Evolutionary conservation across 2,888 invertebrate species (phyloP).

Genomic region (Aphidoletes aphidimyza): DNA sequence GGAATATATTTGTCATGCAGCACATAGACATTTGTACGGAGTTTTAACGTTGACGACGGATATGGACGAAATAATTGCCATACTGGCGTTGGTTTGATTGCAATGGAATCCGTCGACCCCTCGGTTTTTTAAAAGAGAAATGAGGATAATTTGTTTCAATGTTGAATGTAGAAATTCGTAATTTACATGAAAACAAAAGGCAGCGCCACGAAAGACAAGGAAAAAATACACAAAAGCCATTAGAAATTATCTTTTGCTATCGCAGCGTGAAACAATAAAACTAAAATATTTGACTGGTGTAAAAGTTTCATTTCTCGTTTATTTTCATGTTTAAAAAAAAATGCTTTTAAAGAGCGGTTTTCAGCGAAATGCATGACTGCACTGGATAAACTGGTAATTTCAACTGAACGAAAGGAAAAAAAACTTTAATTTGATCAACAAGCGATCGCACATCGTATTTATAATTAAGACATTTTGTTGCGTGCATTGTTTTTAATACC

Average conservation of each 20-base stretch:
- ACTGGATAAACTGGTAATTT: not conserved
- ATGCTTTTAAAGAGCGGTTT: not conserved
- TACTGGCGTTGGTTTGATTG: too few relatives aligned
- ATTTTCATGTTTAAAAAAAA: not conserved
- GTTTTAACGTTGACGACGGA: too few relatives aligned
- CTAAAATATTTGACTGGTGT: not conserved
- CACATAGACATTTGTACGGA: not conserved
- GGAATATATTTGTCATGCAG: not conserved
- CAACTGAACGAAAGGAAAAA: not conserved
- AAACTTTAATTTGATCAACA: conserved; percentile 40
- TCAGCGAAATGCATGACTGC: not conserved
- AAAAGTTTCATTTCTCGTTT: not conserved
- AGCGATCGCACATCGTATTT: conserved; percentile 39
- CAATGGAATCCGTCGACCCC: conserved; percentile 9
- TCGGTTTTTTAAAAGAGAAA: conserved; percentile 23
- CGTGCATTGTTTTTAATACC: conserved; percentile 22
- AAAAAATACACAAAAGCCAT: not conserved
- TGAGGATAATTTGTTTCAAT: conserved; percentile 52
- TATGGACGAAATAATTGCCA: conserved; percentile 39
- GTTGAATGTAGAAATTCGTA: conserved; percentile 19
- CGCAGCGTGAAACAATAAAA: conserved; percentile 53
- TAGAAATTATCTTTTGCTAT: conserved; percentile 17
- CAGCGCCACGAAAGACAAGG: not conserved
- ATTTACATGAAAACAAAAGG: conserved; percentile 30
- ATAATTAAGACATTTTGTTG: conserved; percentile 48